Percentiles rank a stretch among this genome's conserved stretches.
Evolutionary conservation across 2,888 invertebrate species (phyloP).

Genomic region (Oligia strigilis): DNA sequence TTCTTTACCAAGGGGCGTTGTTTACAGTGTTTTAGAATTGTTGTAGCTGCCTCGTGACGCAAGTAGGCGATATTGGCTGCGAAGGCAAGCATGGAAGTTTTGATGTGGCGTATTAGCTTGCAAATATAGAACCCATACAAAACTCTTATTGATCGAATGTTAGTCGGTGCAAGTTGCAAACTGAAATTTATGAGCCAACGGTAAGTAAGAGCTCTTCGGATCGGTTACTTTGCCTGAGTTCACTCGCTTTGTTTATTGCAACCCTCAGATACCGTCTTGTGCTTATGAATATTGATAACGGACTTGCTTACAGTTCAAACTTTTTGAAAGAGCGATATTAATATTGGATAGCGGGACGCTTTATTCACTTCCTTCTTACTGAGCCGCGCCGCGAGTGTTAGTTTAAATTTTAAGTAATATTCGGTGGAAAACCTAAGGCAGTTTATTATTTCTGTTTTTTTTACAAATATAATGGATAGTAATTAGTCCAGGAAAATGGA

Average conservation of each 20-base stretch:
- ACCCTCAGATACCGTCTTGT: conserved; percentile 84
- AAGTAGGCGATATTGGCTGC: conserved; percentile 82
- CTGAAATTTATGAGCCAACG: conserved; percentile 88
- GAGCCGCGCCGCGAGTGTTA: conserved; percentile 26
- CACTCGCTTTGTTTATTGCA: conserved; percentile 87
- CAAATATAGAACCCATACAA: conserved; percentile 90
- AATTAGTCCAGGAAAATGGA: neutral
- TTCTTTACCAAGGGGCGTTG: conserved; percentile 45
- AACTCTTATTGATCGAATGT: conserved; percentile 90
- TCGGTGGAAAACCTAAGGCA: conserved; percentile 32
- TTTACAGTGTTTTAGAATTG: conserved; percentile 63
- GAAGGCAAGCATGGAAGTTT: conserved; percentile 85
- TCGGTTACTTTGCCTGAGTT: conserved; percentile 83
- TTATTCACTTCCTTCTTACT: conserved; percentile 74
- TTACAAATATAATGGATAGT: conserved; percentile 8
- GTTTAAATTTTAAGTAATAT: conserved; percentile 59
- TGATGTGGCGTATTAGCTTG: conserved; percentile 88
- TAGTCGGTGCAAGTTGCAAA: conserved; percentile 88
- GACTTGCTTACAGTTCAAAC: conserved; percentile 81
- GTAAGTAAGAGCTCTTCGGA: conserved; percentile 84
- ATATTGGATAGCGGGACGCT: conserved; percentile 76
- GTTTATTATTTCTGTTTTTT: conserved; percentile 12
- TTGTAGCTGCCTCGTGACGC: conserved; percentile 72
- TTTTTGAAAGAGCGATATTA: conserved; percentile 84
- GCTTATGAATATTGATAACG: conserved; percentile 89